A percentile compares a stretch with the other conserved stretches of the same genome.
Conservation (phyloP, 2,888 invertebrate species). For the Macrophya annulata region DNA sequence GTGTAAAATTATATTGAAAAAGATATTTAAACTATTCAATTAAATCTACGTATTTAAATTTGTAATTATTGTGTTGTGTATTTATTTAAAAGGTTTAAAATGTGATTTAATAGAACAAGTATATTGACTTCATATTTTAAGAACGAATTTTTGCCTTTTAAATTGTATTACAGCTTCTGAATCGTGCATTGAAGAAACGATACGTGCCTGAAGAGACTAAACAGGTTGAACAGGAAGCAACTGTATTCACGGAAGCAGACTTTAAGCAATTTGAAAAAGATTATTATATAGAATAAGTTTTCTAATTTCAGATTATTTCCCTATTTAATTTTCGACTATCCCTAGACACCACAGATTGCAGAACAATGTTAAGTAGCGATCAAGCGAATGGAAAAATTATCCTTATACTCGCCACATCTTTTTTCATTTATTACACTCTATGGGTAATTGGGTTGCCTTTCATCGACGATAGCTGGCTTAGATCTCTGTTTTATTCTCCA, state of each 20-base stretch:
- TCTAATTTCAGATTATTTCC: constrained; percentile 21
- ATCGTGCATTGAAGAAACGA: constrained; percentile 81
- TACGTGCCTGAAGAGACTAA: constrained; percentile 79
- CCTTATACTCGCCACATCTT: constrained; percentile 80
- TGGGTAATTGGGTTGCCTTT: constrained; percentile 88
- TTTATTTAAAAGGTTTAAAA: background rate
- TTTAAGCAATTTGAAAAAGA: constrained; percentile 86
- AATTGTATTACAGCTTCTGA: constrained; percentile 80
- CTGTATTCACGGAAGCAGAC: constrained; percentile 87
- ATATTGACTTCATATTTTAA: background rate
- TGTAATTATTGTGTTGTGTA: background rate
- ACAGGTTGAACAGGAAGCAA: constrained; percentile 80
- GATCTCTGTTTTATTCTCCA: constrained; percentile 71
- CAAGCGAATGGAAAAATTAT: constrained; percentile 83
- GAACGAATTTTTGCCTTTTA: background rate
- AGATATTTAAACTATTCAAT: background rate
- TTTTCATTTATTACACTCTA: constrained; percentile 83
- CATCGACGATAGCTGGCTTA: constrained; percentile 83
- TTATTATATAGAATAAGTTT: constrained; percentile 81
- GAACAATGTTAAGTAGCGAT: constrained; percentile 78
- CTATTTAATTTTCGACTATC: constrained; percentile 1
- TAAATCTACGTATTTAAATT: background rate
- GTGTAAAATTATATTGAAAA: background rate
- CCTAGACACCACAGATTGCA: background rate
- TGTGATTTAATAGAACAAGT: background rate